Base-by-base conservation (phyloP, 2,888 invertebrate genomes). In the Palloptera scutellata region DNA sequence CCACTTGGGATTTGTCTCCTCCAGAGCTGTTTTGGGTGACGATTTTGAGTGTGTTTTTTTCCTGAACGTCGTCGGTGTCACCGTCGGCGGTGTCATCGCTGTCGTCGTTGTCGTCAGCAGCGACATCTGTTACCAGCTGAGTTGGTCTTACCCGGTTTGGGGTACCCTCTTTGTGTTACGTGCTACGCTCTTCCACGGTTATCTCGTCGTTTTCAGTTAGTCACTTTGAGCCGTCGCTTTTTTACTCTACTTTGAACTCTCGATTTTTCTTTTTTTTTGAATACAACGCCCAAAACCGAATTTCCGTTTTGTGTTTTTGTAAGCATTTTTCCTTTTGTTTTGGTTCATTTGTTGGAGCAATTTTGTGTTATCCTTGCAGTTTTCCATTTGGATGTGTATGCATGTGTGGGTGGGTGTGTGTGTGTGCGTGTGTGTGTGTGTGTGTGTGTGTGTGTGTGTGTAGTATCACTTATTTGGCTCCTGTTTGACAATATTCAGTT, bases 401-500 rank as follows among this genome's bases (percentile, higher is more conserved):
- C 40, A 19, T 6, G 67, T 68, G 72, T 66, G 70, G 73, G 70
- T 75, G 74, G 57, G 12, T 30, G 67, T 60, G 12, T 45, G 13
- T 66, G 70, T 74, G 70, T 75, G 74, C 57, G 12, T 30, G 67
- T 60, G 12, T 45, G 13, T 45, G 15, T 30, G 19, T 48, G 61
- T 58, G 48, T 19, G 40, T 6, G 67, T 68, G 72, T 66, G 70
- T 74, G 70, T 75, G 74, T 60, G 12, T 30, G 67, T 60, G 12
- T 45, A 40, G 13, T 64, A 70, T 68, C 78, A 75, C 75, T 79
- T 78, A 76, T 70, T 76, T 73, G 57, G 12, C 61, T 43, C 51
- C 53, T 57, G 74, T 66, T 74, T 74, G 72, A 30, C 76, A 75
- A 79, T 79, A 79, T 80, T 70, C 77, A 76, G 73, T 78, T 81